These are phyloP conservation scores for Phenganax marumi DNA, from an alignment of 92 coral and sea anemone species.

Conservation along the genomic window DNA sequence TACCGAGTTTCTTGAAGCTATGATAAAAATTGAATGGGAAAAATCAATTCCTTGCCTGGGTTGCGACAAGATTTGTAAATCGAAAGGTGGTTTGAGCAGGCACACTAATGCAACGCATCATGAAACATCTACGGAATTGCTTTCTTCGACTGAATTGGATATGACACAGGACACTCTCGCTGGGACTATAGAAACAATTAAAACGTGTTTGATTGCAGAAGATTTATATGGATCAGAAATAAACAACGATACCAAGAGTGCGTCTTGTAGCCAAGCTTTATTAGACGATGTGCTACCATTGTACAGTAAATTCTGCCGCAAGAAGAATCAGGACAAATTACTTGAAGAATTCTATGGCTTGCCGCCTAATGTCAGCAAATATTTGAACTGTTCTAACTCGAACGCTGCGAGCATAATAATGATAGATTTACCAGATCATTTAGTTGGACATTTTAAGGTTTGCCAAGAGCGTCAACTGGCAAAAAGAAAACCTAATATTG, in stretches of 20 bases:
- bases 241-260: not conserved
- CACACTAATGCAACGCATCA: slow-evolving; percentile 4
- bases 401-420: not conserved
- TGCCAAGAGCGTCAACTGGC: not conserved
- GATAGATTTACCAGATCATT: slow-evolving; percentile 1
- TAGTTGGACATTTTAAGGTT: not conserved
- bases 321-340: slow-evolving; percentile 1
- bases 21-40: not conserved
- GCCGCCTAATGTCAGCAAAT: not conserved
- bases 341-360: not conserved
- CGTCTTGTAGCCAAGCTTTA: not conserved
- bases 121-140: not conserved
- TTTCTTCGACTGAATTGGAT: not conserved
- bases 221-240: not conserved
- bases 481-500: not conserved
- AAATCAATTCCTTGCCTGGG: not conserved
- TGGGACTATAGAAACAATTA: not conserved
- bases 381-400: not conserved
- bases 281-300: not conserved
- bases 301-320: not conserved
- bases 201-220: not conserved
- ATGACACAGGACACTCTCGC: not conserved
- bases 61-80: not conserved
- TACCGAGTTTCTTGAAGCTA: too few species aligned
- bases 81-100: not conserved